Evolutionary conservation across 2,113 vertebrate genomes (phyloP).

Genomic region (Pipa parva): DNA sequence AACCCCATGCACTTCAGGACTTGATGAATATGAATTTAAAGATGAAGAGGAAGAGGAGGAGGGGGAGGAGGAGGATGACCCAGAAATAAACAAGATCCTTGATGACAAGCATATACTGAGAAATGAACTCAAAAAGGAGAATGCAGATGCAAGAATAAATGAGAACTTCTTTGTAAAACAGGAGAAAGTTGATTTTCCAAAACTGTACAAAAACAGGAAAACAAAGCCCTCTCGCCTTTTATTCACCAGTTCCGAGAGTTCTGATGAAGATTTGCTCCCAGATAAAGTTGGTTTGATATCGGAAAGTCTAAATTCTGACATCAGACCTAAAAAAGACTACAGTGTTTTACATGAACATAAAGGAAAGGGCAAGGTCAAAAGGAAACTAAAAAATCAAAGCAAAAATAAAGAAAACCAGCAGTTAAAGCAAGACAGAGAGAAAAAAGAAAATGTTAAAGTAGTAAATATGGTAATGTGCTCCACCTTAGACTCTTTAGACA

Average conservation of each 20-base stretch:
- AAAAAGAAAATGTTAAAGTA: constrained; percentile 86
- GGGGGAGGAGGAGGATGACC: constrained; percentile 65
- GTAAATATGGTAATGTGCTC: constrained; percentile 69
- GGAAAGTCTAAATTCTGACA: constrained; percentile 75
- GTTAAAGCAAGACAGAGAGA: constrained; percentile 76
- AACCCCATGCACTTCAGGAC: constrained; percentile 69
- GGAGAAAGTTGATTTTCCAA: constrained; percentile 73
- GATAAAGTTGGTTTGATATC: constrained; percentile 74
- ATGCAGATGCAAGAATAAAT: constrained; percentile 77
- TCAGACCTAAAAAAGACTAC: constrained; percentile 79
- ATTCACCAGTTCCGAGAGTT: constrained; percentile 89
- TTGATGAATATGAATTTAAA: constrained; percentile 97
- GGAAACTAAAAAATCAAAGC: constrained; percentile 89
- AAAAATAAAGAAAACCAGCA: constrained; percentile 98
- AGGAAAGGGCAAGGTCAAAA: constrained; percentile 93
- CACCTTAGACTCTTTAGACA: constrained; percentile 76
- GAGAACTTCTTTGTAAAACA: constrained; percentile 77
- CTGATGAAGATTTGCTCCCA: constrained; percentile 77
- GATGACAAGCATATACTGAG: constrained; percentile 85
- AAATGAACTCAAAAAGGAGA: constrained; percentile 80
- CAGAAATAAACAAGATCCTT: constrained; percentile 83
- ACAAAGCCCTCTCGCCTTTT: constrained; percentile 76
- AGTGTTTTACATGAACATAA: constrained; percentile 72
- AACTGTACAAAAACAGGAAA: constrained; percentile 81
- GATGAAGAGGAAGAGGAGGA: constrained; percentile 76